Evolutionary conservation across 2,113 vertebrate species (phyloP).

Genomic region (Toxotes jaculatrix): DNA sequence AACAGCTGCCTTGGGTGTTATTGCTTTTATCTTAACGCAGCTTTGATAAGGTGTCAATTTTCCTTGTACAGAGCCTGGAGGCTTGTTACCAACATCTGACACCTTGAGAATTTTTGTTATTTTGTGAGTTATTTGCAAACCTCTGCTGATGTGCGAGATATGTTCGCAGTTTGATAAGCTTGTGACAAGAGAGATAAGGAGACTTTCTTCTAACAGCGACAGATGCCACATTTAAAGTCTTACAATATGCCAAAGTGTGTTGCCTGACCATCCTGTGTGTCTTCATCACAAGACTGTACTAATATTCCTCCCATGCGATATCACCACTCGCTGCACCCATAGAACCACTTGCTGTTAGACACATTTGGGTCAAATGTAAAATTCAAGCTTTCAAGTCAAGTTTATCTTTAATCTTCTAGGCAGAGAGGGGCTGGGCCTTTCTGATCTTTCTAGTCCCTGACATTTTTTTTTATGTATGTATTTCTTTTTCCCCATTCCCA

Average conservation of each 20-base stretch:
- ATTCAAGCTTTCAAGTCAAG: slow-evolving; percentile 64
- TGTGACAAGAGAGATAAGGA: slow-evolving; percentile 24
- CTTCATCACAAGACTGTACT: slow-evolving; percentile 11
- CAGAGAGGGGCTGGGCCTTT: slow-evolving; percentile 28
- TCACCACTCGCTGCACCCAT: slow-evolving; percentile 11
- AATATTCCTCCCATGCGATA: slow-evolving; percentile 11
- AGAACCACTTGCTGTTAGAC: slow-evolving; percentile 37
- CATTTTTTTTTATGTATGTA: slow-evolving; percentile 35
- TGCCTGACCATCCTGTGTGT: slow-evolving; percentile 17
- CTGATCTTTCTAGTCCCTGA: slow-evolving; percentile 29
- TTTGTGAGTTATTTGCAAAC: slow-evolving; percentile 28
- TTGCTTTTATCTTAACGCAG: slow-evolving; percentile 45
- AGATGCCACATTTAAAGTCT: slow-evolving; percentile 17
- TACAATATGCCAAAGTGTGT: background rate
- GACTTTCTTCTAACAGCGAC: background rate
- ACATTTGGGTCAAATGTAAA: slow-evolving; percentile 68
- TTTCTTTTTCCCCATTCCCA: slow-evolving; percentile 51
- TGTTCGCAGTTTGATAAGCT: slow-evolving; percentile 22
- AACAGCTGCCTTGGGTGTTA: slow-evolving; percentile 49
- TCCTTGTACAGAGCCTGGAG: slow-evolving; percentile 25
- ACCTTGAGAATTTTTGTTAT: slow-evolving; percentile 29
- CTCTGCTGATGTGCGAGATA: slow-evolving; percentile 20
- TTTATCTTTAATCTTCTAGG: slow-evolving; percentile 63
- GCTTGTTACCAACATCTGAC: slow-evolving; percentile 38
- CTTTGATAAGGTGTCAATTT: slow-evolving; percentile 75